These are phyloP conservation scores for Erythrocebus patas DNA, from an alignment of 2,113 vertebrate genomes.

Conservation along the genomic window DNA sequence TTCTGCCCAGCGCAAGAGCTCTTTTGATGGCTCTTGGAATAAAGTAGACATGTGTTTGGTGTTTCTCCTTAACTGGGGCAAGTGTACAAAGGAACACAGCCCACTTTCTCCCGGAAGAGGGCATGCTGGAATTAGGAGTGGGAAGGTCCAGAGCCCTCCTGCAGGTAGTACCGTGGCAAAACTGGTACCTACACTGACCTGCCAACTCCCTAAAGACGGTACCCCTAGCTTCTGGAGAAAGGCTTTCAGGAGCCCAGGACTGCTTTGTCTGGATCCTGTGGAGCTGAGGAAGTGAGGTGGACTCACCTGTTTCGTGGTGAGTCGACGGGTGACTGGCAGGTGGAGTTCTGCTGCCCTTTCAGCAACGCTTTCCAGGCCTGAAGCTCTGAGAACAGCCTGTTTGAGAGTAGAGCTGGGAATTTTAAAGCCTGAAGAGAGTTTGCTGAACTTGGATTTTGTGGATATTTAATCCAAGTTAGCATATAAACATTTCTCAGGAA, in stretches of 20 bases:
- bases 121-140: background rate
- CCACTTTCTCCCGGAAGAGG: background rate
- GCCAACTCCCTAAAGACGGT: fast-evolving
- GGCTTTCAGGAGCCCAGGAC: background rate
- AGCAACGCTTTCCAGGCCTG: background rate
- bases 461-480: background rate
- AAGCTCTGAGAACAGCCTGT: background rate
- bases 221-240: background rate
- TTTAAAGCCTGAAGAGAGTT: background rate
- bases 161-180: background rate
- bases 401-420: background rate
- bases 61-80: background rate
- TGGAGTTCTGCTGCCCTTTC: background rate
- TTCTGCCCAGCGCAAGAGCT: background rate
- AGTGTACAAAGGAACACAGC: background rate
- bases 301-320: background rate
- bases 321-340: background rate
- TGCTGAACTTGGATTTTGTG: background rate
- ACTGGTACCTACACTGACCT: fast-evolving
- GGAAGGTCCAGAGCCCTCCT: background rate
- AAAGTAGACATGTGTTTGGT: background rate
- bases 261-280: background rate
- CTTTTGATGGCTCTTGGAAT: background rate
- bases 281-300: background rate
- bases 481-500: background rate